These are phyloP conservation scores for Falco cherrug DNA, from an alignment of 2,797 vertebrate species.

Conservation along the genomic window DNA sequence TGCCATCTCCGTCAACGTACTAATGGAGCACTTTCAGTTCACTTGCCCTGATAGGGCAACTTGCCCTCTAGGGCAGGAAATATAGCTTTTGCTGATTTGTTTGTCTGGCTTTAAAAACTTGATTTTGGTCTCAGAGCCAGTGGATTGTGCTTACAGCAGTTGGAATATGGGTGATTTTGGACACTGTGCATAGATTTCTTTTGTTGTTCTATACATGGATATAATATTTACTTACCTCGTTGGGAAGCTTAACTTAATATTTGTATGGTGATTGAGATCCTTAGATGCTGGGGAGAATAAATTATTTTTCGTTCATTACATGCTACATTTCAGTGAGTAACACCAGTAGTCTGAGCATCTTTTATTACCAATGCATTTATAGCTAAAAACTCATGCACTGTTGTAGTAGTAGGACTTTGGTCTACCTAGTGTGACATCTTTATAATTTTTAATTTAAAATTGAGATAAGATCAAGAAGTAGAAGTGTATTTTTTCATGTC, in stretches of 20 bases:
- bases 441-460: not conserved
- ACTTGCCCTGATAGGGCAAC: not conserved
- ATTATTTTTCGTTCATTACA: not conserved
- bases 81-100: not conserved
- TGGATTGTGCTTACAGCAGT: not conserved
- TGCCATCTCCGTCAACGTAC: not conserved
- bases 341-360: not conserved
- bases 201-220: not conserved
- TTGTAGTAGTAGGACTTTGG: not conserved
- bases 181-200: not conserved
- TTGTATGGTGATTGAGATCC: not conserved
- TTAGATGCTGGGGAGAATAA: not conserved
- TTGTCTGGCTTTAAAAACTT: not conserved
- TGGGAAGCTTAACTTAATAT: constrained; percentile 16
- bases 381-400: not conserved
- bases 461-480: not conserved
- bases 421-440: not conserved
- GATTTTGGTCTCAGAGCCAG: not conserved
- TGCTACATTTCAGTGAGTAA: not conserved
- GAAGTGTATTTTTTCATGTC: not conserved
- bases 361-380: not conserved
- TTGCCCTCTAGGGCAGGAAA: not conserved
- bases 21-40: not conserved
- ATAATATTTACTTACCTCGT: not conserved
- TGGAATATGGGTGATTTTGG: not conserved